Evolutionary conservation across 1,140 invertebrate genomes (phyloP), one percentile per base, ranked within the genome.

Genomic region (Nebria ingens): DNA sequence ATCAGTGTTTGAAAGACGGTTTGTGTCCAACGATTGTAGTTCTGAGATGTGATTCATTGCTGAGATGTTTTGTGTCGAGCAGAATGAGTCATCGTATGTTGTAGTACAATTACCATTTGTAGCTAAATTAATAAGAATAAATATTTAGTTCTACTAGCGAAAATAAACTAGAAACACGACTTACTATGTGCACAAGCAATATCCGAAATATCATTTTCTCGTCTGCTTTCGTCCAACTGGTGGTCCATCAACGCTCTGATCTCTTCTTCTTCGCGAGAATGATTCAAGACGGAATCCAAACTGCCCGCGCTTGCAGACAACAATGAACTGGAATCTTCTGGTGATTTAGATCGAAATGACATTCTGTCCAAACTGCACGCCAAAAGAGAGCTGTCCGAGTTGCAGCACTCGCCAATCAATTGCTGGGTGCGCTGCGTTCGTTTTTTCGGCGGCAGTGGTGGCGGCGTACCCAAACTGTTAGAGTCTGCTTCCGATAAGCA

Each of bases 221-320:
- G 50, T 75, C 73, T 52, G 71, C 66, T 58, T 71, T 73, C 61
- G 64, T 69, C 57, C 54, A 58, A 52, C 34, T 21, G 69, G 66
- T 34, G 71, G 64, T 82, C 82, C 71, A 82, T 78, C 53, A 82
- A 76, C 59, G 68, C 81, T 61, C 76, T 73, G 29, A 83, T 76
- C 71, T 84, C 82, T 62, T 85, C 83, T 63, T 89, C 87, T 60
- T 88, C 85, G 51, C 84, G 80, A 3, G 87, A 89, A 57, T 87
- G 84, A 71, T 90, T 91, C 52, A 90, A 68, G 63, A 89, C 86
- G 0, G 88, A 91, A 70, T 92, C 89, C 58, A 90, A 71, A 57
- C 87, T 90, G 29, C 87, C 88, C 59, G 85, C 86, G 58, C 82
- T 85, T 52, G 82, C 83, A 34, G 83, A 85, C 52, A 86, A 73